phyloP scores from a whole-genome alignment of 2,888 invertebrate species.

The Macrosoma leucophasiata region DNA sequence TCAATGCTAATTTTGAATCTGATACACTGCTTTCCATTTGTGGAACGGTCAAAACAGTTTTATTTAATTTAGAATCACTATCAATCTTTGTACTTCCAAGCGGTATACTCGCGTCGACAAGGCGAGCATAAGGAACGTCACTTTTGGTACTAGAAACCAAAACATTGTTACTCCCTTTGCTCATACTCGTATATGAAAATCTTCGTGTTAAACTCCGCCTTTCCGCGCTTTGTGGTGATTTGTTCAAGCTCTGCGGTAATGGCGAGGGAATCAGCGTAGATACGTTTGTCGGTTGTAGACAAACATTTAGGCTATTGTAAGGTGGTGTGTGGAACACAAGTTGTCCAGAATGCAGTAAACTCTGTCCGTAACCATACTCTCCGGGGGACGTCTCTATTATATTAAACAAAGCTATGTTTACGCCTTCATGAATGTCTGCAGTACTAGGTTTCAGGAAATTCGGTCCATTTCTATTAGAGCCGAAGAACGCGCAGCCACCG shows the following conservation, averaged over 20 bases:
- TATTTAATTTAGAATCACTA: slow-evolving; percentile 82
- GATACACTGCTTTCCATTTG: slow-evolving; percentile 87
- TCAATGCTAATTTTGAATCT: slow-evolving; percentile 89
- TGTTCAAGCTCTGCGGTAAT: slow-evolving; percentile 53
- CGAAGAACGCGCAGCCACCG: slow-evolving; percentile 97
- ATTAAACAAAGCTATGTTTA: slow-evolving; percentile 87
- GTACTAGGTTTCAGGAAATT: slow-evolving; percentile 91
- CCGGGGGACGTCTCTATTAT: slow-evolving; percentile 81
- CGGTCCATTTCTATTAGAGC: slow-evolving; percentile 90
- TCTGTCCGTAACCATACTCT: slow-evolving; percentile 96
- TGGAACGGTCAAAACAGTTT: slow-evolving; percentile 71
- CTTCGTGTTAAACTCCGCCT: slow-evolving; percentile 61
- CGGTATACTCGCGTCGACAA: slow-evolving; percentile 80
- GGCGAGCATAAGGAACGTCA: slow-evolving; percentile 87
- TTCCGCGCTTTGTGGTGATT: slow-evolving; percentile 59
- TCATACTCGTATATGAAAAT: slow-evolving; percentile 66
- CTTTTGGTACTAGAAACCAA: slow-evolving; percentile 66
- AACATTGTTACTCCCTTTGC: slow-evolving; percentile 61
- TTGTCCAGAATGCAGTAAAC: slow-evolving; percentile 89
- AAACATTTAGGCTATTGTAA: slow-evolving; percentile 86
- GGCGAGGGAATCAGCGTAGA: slow-evolving; percentile 61
- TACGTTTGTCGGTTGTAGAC: slow-evolving; percentile 79
- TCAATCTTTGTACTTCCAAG: slow-evolving; percentile 78
- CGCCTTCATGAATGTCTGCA: slow-evolving; percentile 86
- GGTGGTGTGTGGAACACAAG: slow-evolving; percentile 94